Evolutionary conservation across 1,140 invertebrate species (phyloP), one percentile per base, ranked within the genome.

Genomic region (Drosophila teissieri): DNA sequence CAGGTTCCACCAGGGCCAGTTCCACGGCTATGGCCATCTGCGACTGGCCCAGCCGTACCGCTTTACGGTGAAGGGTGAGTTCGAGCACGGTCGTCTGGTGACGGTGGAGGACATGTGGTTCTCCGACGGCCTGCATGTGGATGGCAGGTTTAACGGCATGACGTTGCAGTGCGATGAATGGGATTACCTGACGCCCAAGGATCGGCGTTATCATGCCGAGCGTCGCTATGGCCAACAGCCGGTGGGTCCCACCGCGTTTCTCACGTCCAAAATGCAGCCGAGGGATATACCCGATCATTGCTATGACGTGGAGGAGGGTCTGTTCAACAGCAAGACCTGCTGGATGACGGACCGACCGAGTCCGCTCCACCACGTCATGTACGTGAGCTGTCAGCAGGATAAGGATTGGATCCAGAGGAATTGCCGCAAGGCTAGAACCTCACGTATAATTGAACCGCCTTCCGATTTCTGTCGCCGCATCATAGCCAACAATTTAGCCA

Each of bases 91-190:
- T 3, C 63, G 80, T 6, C 42, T 91, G 46, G 49, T 75, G 22
- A 55, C 34, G 2, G 70, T 91, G 34, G 80, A 84, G 48, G 73
- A 91, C 19, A 91, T 91, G 88, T 88, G 80, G 73, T 91, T 91
- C 39, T 48, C 73, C 2, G 88, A 91, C 39, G 83, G 83, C 0
- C 62, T 91, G 4, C 73, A 79, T 53, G 70, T 88, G 2, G 12
- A 73, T 8, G 88, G 80, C 14, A 15, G 11, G 61, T 91, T 4
- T 3, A 67, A 24, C 1, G 42, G 75, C 11, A 12, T 10, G 31
- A 19, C 4, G 69, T 89, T 12, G 11, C 31, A 69, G 3, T 73
- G 79, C 51, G 51, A 53, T 4, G 27, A 78, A 0, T 91, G 88
- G 88, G 40, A 68, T 7, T 91, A 91, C 58, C 44, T 91, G 0